Conservation (phyloP, 2,113 vertebrate species). For the Procavia capensis region DNA sequence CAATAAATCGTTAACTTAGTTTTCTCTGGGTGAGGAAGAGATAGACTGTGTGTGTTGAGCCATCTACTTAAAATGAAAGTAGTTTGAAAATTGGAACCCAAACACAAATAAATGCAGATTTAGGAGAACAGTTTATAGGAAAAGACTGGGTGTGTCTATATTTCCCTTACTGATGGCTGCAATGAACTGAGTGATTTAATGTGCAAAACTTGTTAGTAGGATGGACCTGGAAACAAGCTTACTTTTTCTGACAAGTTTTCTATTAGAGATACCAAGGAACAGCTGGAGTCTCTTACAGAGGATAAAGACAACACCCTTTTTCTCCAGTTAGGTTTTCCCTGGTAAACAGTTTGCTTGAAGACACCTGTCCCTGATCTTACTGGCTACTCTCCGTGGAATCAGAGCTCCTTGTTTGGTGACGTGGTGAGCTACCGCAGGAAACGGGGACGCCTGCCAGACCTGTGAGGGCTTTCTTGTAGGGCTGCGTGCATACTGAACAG, state of each 20-base stretch:
- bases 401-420: not conserved
- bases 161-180: slow-evolving; percentile 46
- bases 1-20: not conserved
- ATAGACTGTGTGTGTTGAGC: slow-evolving; percentile 45
- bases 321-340: slow-evolving; percentile 8
- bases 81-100: slow-evolving; percentile 55
- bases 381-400: not conserved
- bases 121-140: slow-evolving; percentile 20
- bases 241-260: slow-evolving; percentile 58
- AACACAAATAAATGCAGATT: slow-evolving; percentile 61
- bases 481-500: not conserved
- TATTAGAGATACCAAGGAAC: slow-evolving; percentile 9
- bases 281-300: slow-evolving; percentile 37
- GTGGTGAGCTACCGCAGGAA: not conserved
- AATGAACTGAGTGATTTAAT: slow-evolving; percentile 3
- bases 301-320: slow-evolving; percentile 1
- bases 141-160: slow-evolving; percentile 56
- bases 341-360: slow-evolving; percentile 25
- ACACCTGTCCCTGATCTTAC: not conserved
- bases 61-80: slow-evolving; percentile 61
- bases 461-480: not conserved
- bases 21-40: slow-evolving; percentile 44
- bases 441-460: not conserved
- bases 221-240: slow-evolving; percentile 50
- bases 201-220: slow-evolving; percentile 22